These are phyloP conservation scores for Microplitis demolitor DNA, from an alignment of 1,140 invertebrate genomes.

Conservation along the genomic window DNA sequence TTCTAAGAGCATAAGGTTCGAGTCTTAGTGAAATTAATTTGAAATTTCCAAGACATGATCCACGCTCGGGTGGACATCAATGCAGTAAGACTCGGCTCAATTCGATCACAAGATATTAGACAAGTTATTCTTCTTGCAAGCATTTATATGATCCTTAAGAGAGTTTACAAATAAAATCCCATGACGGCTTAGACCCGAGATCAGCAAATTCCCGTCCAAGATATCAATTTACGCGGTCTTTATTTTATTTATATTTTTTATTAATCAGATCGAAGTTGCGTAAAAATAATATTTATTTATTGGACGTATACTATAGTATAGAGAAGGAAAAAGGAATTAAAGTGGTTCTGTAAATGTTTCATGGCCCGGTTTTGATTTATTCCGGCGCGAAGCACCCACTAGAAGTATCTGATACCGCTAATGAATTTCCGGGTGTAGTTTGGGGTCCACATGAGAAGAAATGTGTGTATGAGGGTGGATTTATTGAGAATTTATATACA, in stretches of 20 bases:
- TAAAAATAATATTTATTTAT: constrained; percentile 3
- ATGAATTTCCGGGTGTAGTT: constrained; percentile 52
- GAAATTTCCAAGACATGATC: too few species aligned
- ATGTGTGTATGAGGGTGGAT: constrained; percentile 8
- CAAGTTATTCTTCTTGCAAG: too few species aligned
- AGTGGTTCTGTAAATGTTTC: constrained; percentile 15
- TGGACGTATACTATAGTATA: background rate
- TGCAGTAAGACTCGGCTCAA: too few species aligned
- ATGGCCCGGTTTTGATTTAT: constrained; percentile 50
- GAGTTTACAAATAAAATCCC: too few species aligned
- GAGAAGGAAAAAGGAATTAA: constrained; percentile 27
- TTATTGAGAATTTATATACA: constrained; percentile 8
- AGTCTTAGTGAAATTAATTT: too few species aligned
- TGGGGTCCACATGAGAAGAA: constrained; percentile 3
- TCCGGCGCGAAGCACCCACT: constrained; percentile 55
- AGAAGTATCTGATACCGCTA: constrained; percentile 61
- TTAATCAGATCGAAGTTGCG: constrained; percentile 38
- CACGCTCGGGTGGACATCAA: too few species aligned
- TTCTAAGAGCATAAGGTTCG: too few species aligned
- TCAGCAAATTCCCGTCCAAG: too few species aligned
- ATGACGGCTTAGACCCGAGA: too few species aligned
- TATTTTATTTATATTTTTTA: background rate
- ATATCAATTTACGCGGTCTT: background rate
- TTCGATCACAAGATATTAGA: too few species aligned
- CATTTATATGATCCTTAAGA: too few species aligned